Percentiles rank a stretch among this genome's conserved stretches.
Conservation (phyloP, 2,797 vertebrate species). For the Alfaro cultratus region DNA sequence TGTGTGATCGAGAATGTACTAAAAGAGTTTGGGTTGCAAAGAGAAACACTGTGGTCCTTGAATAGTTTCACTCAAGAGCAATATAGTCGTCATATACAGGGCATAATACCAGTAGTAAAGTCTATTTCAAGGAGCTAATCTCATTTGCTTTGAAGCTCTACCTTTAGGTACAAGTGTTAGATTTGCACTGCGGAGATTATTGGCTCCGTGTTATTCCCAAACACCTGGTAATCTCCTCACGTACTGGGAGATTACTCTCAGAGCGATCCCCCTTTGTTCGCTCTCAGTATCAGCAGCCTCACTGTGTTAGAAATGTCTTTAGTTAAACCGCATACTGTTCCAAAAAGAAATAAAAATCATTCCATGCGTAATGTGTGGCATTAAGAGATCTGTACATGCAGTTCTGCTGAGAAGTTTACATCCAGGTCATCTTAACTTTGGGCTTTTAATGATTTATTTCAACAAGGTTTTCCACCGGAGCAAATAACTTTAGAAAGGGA, state of each 20-base stretch:
- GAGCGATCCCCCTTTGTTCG: conserved; percentile 30
- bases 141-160: conserved; percentile 56
- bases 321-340: conserved; percentile 57
- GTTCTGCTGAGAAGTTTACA: neutral
- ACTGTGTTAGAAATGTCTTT: conserved; percentile 42
- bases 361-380: conserved; percentile 53
- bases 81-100: conserved; percentile 64
- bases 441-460: neutral
- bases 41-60: conserved; percentile 80
- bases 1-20: conserved; percentile 78
- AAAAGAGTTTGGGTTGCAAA: conserved; percentile 68
- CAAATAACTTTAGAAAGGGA: neutral
- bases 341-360: conserved; percentile 43
- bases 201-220: conserved; percentile 52
- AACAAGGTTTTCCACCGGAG: neutral
- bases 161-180: conserved; percentile 63
- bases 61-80: conserved; percentile 76
- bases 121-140: conserved; percentile 57
- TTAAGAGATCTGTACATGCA: conserved; percentile 28
- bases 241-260: conserved; percentile 49
- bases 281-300: conserved; percentile 50
- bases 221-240: conserved; percentile 58
- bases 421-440: neutral
- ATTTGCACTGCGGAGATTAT: conserved; percentile 61
- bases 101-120: conserved; percentile 46